phyloP scores from a whole-genome alignment of 2,797 vertebrate species.

The Hybognathus amarus region DNA sequence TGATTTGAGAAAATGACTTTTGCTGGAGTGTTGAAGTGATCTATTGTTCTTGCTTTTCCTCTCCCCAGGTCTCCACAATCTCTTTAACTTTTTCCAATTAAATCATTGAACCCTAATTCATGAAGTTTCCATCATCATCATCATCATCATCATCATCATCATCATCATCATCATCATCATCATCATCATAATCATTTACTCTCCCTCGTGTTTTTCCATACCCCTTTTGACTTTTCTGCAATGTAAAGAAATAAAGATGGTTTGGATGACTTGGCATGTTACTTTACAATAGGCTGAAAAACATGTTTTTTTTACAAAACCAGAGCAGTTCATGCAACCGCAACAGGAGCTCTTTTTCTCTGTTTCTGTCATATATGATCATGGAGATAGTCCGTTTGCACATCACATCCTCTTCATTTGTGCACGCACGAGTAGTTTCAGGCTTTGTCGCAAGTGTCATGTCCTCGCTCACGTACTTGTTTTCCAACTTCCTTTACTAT shows the following conservation, averaged over 20 bases:
- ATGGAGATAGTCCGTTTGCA: constrained; percentile 29
- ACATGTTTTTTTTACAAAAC: constrained; percentile 37
- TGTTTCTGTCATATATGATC: constrained; percentile 34
- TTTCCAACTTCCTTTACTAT: constrained; percentile 29
- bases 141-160: neutral
- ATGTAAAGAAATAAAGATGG: no score
- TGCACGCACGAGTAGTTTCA: constrained; percentile 26
- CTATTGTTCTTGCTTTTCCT: neutral
- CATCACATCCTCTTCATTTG: constrained; percentile 27
- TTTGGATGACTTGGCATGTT: constrained; percentile 8
- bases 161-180: neutral
- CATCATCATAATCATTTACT: neutral
- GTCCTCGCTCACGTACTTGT: constrained; percentile 41
- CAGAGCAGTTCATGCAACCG: constrained; percentile 17
- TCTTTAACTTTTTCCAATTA: neutral
- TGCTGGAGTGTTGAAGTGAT: neutral
- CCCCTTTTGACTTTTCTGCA: neutral
- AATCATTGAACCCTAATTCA: neutral
- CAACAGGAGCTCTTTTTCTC: constrained; percentile 24
- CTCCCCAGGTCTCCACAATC: neutral
- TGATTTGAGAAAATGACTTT: neutral
- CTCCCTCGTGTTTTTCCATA: neutral
- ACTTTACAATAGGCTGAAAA: constrained; percentile 14
- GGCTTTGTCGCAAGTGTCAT: constrained; percentile 32
- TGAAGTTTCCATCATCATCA: neutral